Base-by-base conservation (phyloP, 2,113 vertebrate genomes). In the Mystacornis crossleyi region DNA sequence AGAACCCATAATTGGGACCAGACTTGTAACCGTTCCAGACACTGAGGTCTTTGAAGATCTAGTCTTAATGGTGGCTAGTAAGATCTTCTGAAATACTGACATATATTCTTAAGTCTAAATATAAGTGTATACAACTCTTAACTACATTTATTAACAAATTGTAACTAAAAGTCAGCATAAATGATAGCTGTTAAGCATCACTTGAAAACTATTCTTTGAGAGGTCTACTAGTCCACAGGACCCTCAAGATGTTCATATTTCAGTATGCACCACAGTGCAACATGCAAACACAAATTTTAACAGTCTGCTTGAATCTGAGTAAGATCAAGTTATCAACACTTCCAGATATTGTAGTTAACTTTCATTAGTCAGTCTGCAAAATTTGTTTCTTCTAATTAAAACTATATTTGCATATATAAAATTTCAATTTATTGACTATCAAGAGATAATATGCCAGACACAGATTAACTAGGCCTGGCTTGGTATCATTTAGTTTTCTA, bases 401-500 rank as follows among this genome's bases (percentile, higher is more conserved):
- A 60, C 33, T 92, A 5, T 72, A 43, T 88, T 88, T 93, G 64
- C 88, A 66, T 81, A 74, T 70, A 88, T 51, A 90, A 51, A 86
- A 88, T 96, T 90, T 77, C 72, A 43, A 33, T 93, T 90, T 81
- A 86, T 57, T 92, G 67, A 85, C 43, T 89, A 86, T 64, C 93
- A 92, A 90, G 85, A 96, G 93, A 95, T 95, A 96, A 90, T 82
- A 91, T 82, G 45, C 92, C 61, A 94, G 69, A 82, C 73, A 90
- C 55, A 71, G 38, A 90, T 95, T 96, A 97, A 95, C 81, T 74
- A 95, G 66, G 88, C 74, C 82, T 93, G 77, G 75, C 91, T 97
- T 91, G 66, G 75, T 95, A 92, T 83, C 51, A 89, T 94, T 97
- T 97, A 83, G 70, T 95, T 96, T 97, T 88, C 91, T 95, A 45